Conservation (phyloP, 2,888 invertebrate species). For the Cactoblastis cactorum region DNA sequence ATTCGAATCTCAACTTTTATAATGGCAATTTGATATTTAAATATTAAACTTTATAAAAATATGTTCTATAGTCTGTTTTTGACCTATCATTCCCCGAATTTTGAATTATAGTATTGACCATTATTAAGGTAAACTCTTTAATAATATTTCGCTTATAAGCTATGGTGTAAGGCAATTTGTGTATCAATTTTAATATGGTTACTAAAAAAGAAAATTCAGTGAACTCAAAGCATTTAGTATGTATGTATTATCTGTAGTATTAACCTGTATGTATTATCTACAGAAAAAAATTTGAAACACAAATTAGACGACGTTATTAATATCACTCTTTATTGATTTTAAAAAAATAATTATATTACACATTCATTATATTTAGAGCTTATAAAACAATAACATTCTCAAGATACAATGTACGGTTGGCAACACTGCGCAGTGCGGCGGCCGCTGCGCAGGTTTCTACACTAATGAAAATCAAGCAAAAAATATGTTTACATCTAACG, state of each 20-base stretch:
- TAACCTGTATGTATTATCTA: too few species aligned
- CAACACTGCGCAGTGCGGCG: conserved; percentile 32
- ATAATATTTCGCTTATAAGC: too few species aligned
- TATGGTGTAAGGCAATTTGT: too few species aligned
- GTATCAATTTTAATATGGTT: background rate
- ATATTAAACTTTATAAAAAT: conserved; percentile 22
- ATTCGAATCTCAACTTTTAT: conserved; percentile 39
- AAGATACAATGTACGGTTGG: conserved; percentile 49
- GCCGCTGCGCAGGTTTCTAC: conserved; percentile 31
- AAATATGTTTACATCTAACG: conserved; percentile 61
- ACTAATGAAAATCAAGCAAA: conserved; percentile 60
- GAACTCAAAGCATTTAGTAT: too few species aligned
- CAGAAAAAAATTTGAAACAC: background rate
- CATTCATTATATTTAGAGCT: conserved; percentile 72
- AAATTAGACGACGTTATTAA: conserved; percentile 43
- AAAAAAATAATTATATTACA: conserved; percentile 78
- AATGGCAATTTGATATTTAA: conserved; percentile 33
- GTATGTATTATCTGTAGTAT: too few species aligned
- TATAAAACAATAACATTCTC: conserved; percentile 67
- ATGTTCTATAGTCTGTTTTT: conserved; percentile 3
- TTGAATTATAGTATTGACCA: too few species aligned
- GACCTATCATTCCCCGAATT: background rate
- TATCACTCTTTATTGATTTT: conserved; percentile 79
- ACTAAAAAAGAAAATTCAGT: too few species aligned
- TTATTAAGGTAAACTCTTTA: too few species aligned